Conservation (phyloP, 2,888 invertebrate genomes). For the Netelia melanura region DNA sequence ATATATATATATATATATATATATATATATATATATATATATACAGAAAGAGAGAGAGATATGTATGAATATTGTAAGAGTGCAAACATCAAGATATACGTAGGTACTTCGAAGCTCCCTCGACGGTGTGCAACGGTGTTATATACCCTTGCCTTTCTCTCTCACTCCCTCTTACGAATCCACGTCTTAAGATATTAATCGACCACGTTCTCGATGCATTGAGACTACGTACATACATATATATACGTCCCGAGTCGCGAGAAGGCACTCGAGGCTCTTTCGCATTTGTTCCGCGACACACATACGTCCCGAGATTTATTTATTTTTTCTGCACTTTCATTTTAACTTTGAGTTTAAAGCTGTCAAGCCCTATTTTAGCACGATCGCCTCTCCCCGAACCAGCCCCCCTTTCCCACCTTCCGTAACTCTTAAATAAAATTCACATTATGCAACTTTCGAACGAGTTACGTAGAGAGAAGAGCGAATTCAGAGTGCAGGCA, state of each 20-base stretch:
- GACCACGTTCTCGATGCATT: slow-evolving; percentile 1
- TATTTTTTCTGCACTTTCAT: slow-evolving; percentile 33
- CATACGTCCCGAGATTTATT: slow-evolving; percentile 13
- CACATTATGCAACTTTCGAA: slow-evolving; percentile 26
- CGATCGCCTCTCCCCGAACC: background rate
- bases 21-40: background rate
- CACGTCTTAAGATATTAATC: slow-evolving; percentile 66
- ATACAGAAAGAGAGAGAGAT: too few relatives aligned
- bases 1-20: background rate
- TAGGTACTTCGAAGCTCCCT: slow-evolving; percentile 23
- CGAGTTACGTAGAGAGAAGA: background rate
- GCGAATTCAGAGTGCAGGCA: background rate
- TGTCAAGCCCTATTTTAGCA: slow-evolving; percentile 18
- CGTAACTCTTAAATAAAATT: slow-evolving; percentile 4
- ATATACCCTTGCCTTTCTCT: slow-evolving; percentile 32
- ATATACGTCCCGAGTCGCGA: background rate
- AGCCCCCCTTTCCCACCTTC: background rate
- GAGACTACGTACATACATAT: background rate
- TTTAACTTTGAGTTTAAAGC: slow-evolving; percentile 18
- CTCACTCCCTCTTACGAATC: slow-evolving; percentile 45
- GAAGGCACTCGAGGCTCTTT: background rate
- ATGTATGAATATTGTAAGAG: too few relatives aligned
- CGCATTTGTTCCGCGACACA: background rate
- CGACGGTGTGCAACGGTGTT: background rate
- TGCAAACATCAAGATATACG: background rate